Evolutionary conservation across 2,888 invertebrate genomes (phyloP).

Genomic region (Sminthurinus aureus): DNA sequence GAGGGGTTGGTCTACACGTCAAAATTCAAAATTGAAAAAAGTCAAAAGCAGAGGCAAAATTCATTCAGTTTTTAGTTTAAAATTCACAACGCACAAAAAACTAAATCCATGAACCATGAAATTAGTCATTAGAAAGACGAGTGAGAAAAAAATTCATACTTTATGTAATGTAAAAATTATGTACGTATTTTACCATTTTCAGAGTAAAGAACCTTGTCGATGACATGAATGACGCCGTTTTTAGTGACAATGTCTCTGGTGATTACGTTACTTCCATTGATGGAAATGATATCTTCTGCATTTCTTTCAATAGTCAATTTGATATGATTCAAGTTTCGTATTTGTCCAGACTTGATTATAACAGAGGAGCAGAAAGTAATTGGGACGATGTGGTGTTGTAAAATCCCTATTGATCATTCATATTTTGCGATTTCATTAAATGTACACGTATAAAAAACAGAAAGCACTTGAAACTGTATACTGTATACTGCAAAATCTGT

Average conservation of each 20-base stretch:
- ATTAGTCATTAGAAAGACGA: neutral
- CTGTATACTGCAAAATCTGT: too few species aligned
- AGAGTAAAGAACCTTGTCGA: conserved; percentile 73
- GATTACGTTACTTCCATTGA: conserved; percentile 69
- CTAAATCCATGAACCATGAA: too few species aligned
- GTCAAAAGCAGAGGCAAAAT: neutral
- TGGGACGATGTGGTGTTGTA: conserved; percentile 73
- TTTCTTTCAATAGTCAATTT: conserved; percentile 66
- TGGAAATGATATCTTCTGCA: conserved; percentile 67
- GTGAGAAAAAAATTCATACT: too few species aligned
- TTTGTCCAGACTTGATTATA: conserved; percentile 67
- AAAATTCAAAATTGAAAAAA: neutral
- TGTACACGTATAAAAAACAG: neutral
- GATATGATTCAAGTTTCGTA: conserved; percentile 67
- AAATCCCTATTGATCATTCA: conserved; percentile 66
- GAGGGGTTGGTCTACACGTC: conserved; percentile 63
- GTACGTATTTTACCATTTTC: conserved; percentile 67
- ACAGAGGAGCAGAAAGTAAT: conserved; percentile 74
- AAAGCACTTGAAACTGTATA: neutral
- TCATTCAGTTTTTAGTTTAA: too few species aligned
- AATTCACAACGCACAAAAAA: too few species aligned
- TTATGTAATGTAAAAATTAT: too few species aligned
- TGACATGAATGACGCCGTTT: conserved; percentile 77
- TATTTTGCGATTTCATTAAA: neutral
- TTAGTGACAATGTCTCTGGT: conserved; percentile 71